A percentile compares a stretch with the other conserved stretches of the same genome.
Conservation (phyloP, 1,140 invertebrate genomes). For the Lordiphosa stackelbergi region DNA sequence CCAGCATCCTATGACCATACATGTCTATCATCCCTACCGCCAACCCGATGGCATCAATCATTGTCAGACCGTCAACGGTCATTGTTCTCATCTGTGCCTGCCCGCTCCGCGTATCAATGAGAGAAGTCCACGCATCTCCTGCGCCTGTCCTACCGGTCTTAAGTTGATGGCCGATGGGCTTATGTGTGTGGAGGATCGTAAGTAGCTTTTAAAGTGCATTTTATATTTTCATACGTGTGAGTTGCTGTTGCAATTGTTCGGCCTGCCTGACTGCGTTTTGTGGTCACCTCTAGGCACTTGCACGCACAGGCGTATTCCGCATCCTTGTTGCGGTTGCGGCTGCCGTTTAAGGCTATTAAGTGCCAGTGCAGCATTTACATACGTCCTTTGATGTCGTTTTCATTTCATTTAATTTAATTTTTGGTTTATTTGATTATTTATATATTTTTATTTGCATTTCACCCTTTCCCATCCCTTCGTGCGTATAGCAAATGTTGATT, state of each 20-base stretch:
- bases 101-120: slow-evolving; percentile 88
- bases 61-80: slow-evolving; percentile 92
- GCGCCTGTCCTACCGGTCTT: slow-evolving; percentile 91
- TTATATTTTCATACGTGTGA: slow-evolving; percentile 88
- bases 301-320: slow-evolving; percentile 76
- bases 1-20: slow-evolving; percentile 90
- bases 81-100: slow-evolving; percentile 94
- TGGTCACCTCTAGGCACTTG: slow-evolving; percentile 13
- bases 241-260: slow-evolving; percentile 41
- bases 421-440: slow-evolving; percentile 17
- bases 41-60: slow-evolving; percentile 94
- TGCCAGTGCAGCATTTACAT: slow-evolving; percentile 2
- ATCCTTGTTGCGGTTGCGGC: slow-evolving; percentile 83
- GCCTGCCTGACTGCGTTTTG: slow-evolving; percentile 87
- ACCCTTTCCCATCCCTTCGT: slow-evolving; percentile 5
- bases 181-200: slow-evolving; percentile 92
- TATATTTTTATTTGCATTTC: slow-evolving; percentile 12
- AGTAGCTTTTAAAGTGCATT: slow-evolving; percentile 79
- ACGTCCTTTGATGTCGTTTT: slow-evolving; percentile 16
- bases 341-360: slow-evolving; percentile 78
- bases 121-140: slow-evolving; percentile 87
- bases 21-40: slow-evolving; percentile 94
- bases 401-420: slow-evolving; percentile 29
- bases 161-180: slow-evolving; percentile 86
- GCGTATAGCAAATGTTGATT: slow-evolving; percentile 4